These are phyloP conservation scores for Stenodera caucasica DNA, from an alignment of 2,888 invertebrate species.

Conservation along the genomic window DNA sequence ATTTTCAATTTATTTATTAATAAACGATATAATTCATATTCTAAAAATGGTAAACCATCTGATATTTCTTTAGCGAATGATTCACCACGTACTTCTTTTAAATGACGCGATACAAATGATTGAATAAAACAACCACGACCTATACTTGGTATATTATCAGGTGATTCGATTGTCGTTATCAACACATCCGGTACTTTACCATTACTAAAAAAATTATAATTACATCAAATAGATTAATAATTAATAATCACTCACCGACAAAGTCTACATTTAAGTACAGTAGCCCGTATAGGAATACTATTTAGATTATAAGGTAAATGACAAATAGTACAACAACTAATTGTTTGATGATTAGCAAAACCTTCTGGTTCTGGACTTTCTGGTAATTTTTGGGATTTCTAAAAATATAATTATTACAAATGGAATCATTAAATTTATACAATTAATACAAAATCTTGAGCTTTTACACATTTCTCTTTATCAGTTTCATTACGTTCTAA, in stretches of 20 bases:
- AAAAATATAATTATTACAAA: slow-evolving; percentile 14
- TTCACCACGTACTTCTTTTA: slow-evolving; percentile 80
- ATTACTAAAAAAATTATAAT: slow-evolving; percentile 59
- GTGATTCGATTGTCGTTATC: slow-evolving; percentile 86
- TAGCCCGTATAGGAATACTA: slow-evolving; percentile 73
- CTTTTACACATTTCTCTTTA: slow-evolving; percentile 41
- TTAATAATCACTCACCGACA: slow-evolving; percentile 63
- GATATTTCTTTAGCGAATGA: slow-evolving; percentile 91
- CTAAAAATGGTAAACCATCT: slow-evolving; percentile 91
- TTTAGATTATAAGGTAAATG: slow-evolving; percentile 84
- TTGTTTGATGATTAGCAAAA: slow-evolving; percentile 24
- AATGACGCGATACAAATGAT: slow-evolving; percentile 74
- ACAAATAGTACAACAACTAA: slow-evolving; percentile 54
- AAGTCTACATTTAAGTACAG: slow-evolving; percentile 70
- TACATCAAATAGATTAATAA: not conserved
- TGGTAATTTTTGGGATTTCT: slow-evolving; percentile 43
- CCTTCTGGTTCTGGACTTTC: slow-evolving; percentile 51
- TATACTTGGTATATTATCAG: slow-evolving; percentile 71
- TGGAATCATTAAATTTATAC: slow-evolving; percentile 7
- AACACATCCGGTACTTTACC: slow-evolving; percentile 90
- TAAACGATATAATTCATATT: slow-evolving; percentile 92
- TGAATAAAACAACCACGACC: slow-evolving; percentile 72
- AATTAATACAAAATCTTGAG: too few species aligned
- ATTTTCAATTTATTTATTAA: slow-evolving; percentile 88
- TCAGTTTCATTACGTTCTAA: slow-evolving; percentile 59